Evolutionary conservation across 2,888 invertebrate species (phyloP).

Genomic region (Trichacis sp.): DNA sequence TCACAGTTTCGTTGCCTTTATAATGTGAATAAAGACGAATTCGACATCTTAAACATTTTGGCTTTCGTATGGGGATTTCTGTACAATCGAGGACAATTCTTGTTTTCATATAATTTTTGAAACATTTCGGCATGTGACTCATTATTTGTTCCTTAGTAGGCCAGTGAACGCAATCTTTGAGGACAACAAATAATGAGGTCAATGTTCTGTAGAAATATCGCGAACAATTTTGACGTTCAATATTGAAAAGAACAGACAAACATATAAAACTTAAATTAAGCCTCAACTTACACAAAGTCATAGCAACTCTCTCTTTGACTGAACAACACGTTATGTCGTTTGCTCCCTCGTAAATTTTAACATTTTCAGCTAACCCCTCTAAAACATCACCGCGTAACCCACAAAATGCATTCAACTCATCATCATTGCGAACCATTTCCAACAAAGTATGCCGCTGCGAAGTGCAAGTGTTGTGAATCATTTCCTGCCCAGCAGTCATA

Average conservation of each 20-base stretch:
- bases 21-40: constrained; percentile 26
- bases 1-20: constrained; percentile 22
- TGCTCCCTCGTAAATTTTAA: neutral
- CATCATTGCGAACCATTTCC: neutral
- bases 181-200: neutral
- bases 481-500: too few species aligned
- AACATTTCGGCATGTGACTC: too few species aligned
- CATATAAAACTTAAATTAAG: neutral
- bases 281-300: too few species aligned
- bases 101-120: constrained; percentile 17
- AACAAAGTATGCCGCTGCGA: too few species aligned
- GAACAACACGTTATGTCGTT: neutral
- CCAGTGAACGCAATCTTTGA: neutral
- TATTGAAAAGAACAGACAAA: neutral
- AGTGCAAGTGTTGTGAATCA: too few species aligned
- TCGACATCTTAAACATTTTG: constrained; percentile 23
- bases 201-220: neutral
- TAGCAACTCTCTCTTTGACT: neutral
- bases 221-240: neutral
- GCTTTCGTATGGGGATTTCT: too few species aligned
- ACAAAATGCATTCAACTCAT: neutral
- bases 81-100: constrained; percentile 27
- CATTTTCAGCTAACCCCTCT: neutral
- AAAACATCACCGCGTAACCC: neutral
- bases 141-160: constrained; percentile 6